Conservation (phyloP, 2,113 vertebrate species). For the Zootoca vivipara region DNA sequence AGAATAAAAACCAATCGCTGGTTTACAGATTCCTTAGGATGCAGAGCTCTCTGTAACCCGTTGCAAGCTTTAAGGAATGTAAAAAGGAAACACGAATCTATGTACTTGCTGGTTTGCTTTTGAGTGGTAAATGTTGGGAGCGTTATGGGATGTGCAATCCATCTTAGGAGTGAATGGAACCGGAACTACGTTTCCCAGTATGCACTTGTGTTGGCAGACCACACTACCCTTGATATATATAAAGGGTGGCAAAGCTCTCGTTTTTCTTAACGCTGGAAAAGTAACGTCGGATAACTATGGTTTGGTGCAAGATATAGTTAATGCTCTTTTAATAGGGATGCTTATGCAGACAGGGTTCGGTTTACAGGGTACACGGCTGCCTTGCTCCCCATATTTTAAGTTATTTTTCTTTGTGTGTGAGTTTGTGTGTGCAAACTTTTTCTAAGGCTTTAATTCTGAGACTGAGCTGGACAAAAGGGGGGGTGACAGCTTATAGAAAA, state of each 20-base stretch:
- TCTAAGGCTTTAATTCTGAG: background rate
- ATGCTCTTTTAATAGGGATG: background rate
- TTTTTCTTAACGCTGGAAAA: background rate
- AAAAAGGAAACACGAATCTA: rapidly evolving
- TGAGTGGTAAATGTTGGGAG: background rate
- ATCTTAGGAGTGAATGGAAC: background rate
- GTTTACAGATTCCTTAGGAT: background rate
- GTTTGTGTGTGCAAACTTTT: background rate
- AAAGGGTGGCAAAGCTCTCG: too few species aligned
- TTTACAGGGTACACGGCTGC: conserved; percentile 20
- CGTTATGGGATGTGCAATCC: background rate
- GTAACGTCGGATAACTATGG: too few species aligned
- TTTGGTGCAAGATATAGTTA: background rate
- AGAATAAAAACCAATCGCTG: background rate
- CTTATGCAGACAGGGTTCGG: conserved; percentile 12
- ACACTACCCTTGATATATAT: background rate
- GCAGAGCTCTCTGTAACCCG: background rate
- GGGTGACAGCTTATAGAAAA: background rate
- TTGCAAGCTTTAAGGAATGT: background rate
- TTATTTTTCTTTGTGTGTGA: background rate
- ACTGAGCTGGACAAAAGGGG: too few species aligned
- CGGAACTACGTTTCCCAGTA: background rate
- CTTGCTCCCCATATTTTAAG: background rate
- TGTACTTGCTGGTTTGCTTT: background rate
- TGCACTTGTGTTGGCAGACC: background rate